These are phyloP conservation scores for Orestias chungarensis DNA, from an alignment of 2,797 vertebrate species.

Conservation along the genomic window DNA sequence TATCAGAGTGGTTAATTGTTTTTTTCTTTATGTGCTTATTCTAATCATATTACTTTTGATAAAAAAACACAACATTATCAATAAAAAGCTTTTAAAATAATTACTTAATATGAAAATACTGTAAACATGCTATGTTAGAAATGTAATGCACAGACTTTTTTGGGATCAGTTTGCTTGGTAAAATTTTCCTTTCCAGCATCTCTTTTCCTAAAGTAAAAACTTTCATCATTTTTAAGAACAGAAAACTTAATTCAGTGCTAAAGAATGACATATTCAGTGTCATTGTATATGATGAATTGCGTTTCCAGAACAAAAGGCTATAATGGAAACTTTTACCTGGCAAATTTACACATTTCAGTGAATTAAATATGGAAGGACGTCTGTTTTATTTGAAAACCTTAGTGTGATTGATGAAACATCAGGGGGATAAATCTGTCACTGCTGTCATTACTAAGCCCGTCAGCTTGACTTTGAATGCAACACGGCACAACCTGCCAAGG, in stretches of 20 bases:
- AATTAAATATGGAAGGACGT: constrained; percentile 45
- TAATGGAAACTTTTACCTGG: constrained; percentile 30
- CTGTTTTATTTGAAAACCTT: constrained; percentile 36
- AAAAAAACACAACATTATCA: not conserved
- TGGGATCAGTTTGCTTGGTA: no score
- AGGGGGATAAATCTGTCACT: constrained; percentile 48
- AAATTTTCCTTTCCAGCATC: not conserved
- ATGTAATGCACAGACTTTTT: not conserved
- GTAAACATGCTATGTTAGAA: not conserved
- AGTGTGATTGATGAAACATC: constrained; percentile 53
- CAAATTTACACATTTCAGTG: constrained; percentile 7
- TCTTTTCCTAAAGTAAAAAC: not conserved
- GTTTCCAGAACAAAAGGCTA: constrained; percentile 2
- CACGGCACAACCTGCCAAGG: constrained; percentile 58
- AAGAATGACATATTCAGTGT: not conserved
- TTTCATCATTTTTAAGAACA: not conserved
- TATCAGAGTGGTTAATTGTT: not conserved
- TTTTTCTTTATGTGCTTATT: not conserved
- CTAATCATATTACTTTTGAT: not conserved
- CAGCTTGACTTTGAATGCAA: constrained; percentile 63
- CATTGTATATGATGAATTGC: not conserved
- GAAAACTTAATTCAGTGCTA: not conserved
- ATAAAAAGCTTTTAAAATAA: no score
- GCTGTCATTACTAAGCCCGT: constrained; percentile 49
- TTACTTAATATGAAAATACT: no score